Conservation (phyloP, 2,888 invertebrate species). For the Cantharis rufa region DNA sequence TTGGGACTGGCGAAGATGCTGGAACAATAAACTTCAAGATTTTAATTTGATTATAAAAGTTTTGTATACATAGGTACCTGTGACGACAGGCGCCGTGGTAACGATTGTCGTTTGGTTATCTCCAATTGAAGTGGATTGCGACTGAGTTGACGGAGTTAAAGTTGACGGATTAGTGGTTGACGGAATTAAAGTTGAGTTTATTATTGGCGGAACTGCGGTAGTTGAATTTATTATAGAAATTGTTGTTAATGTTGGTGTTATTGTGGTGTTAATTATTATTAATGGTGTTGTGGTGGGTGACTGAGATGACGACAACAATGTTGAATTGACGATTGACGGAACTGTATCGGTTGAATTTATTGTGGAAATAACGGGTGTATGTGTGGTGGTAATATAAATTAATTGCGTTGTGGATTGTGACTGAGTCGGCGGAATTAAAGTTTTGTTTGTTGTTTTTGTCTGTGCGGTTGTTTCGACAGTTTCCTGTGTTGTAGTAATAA, state of each 20-base stretch:
- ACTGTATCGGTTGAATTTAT: background rate
- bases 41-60: background rate
- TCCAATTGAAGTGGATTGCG: background rate
- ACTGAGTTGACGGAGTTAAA: background rate
- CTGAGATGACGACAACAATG: background rate
- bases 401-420: no score
- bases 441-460: no score
- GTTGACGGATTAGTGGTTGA: background rate
- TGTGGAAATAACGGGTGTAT: background rate
- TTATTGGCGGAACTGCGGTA: background rate
- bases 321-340: background rate
- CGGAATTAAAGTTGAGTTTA: background rate
- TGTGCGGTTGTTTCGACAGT: background rate
- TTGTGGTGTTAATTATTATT: background rate
- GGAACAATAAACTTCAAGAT: background rate
- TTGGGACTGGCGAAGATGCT: background rate
- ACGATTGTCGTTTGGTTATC: background rate
- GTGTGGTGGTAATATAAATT: background rate
- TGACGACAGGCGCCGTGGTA: background rate
- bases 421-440: background rate
- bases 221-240: background rate
- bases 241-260: slow-evolving; percentile 4
- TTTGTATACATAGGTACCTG: background rate
- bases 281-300: background rate
- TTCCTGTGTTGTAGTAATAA: background rate